These are phyloP conservation scores for Oxystoma pomonae DNA, from an alignment of 2,888 invertebrate species.

Conservation along the genomic window DNA sequence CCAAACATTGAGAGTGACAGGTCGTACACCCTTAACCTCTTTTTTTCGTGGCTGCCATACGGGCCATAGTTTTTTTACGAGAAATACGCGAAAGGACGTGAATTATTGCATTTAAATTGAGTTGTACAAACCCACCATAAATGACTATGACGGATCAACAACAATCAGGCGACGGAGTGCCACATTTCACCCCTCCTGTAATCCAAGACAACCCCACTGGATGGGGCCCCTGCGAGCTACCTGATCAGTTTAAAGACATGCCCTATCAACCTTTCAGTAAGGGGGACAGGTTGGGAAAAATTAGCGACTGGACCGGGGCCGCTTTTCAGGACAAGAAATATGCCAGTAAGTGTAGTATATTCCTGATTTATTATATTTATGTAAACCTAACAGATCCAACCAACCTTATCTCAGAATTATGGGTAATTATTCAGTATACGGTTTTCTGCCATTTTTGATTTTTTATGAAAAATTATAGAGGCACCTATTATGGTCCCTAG, in stretches of 20 bases:
- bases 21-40: too few species aligned
- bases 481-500: too few species aligned
- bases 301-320: slow-evolving; percentile 97
- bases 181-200: slow-evolving; percentile 66
- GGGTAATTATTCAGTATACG: too few species aligned
- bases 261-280: slow-evolving; percentile 99
- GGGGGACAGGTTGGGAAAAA: slow-evolving; percentile 96
- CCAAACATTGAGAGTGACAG: too few species aligned
- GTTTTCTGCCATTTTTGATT: too few species aligned
- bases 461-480: too few species aligned
- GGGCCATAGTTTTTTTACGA: too few species aligned
- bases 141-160: slow-evolving; percentile 40
- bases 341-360: slow-evolving; percentile 63
- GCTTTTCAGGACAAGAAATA: slow-evolving; percentile 91
- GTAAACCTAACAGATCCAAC: too few species aligned
- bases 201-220: slow-evolving; percentile 85
- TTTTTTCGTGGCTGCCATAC: too few species aligned
- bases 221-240: slow-evolving; percentile 96
- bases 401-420: too few species aligned
- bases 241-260: slow-evolving; percentile 92
- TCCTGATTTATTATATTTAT: not conserved
- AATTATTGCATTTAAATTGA: too few species aligned
- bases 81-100: too few species aligned
- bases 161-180: slow-evolving; percentile 55
- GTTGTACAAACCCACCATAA: not conserved